Base-by-base conservation (phyloP, 2,888 invertebrate genomes). In the Rhynchonema sp. region DNA sequence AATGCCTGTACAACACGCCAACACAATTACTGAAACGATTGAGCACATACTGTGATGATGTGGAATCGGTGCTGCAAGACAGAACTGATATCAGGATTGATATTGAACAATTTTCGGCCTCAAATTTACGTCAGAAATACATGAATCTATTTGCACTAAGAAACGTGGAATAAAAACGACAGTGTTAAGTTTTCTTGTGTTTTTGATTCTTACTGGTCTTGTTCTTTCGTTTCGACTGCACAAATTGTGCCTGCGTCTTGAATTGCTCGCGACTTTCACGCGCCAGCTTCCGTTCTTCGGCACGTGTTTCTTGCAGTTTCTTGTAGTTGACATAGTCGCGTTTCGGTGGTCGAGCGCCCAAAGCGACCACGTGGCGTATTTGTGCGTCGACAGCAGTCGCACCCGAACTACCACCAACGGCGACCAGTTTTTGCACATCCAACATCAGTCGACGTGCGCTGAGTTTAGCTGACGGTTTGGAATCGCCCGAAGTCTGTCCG, bases 1-100 rank as follows among this genome's bases (percentile, higher is more conserved):
- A 60, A 17, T 64, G 61, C 60, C 59, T 67, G 13, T 66, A 66
- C 60, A 61, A 62, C 23, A 66, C 66, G 17, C 56, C 56, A 9
- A 26, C 58, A 20, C 66, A 66, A 61, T 58, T 66, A 22, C 30
- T 61, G 22, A 67, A 66, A 60, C 61, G 55, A 46, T 59, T 66
- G 49, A 2, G 55, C 6, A 25, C n/a, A 25, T 62, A 61, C 26
- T 65, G 65, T n/a, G n/a, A n/a, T n/a, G n/a, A n/a, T n/a, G n/a
- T n/a, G n/a, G n/a, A n/a, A n/a, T n/a, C n/a, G n/a, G n/a, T n/a
- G n/a, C n/a, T n/a, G n/a, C n/a, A n/a, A n/a, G n/a, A n/a, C n/a
- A n/a, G n/a, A n/a, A n/a, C n/a, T n/a, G n/a, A n/a, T n/a, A n/a
- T n/a, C n/a, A n/a, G n/a, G n/a, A n/a, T n/a, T n/a, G n/a, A n/a